Percentiles rank a stretch among this genome's conserved stretches.
Conservation (phyloP, 35 echinoderm and acorn worm genomes). For the Diadema setosum region DNA sequence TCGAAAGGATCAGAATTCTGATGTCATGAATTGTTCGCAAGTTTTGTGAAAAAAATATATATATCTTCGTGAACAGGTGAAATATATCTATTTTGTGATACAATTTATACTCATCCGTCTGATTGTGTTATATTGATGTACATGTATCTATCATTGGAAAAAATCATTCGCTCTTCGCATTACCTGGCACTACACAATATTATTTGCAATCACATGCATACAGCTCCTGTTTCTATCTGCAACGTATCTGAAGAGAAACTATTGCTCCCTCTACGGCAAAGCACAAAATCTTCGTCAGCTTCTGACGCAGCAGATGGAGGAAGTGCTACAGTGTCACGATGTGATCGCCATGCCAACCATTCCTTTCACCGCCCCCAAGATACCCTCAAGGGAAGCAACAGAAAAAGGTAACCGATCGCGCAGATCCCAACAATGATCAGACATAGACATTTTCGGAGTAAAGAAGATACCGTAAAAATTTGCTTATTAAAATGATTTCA, state of each 20-base stretch:
- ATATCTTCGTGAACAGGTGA: too few species aligned
- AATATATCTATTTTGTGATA: too few species aligned
- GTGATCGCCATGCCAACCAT: constrained; percentile 77
- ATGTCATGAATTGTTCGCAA: too few species aligned
- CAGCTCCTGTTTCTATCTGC: constrained; percentile 12
- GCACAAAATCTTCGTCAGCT: constrained; percentile 58
- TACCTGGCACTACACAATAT: background rate
- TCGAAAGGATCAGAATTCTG: too few species aligned
- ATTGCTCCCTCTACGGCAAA: constrained; percentile 58
- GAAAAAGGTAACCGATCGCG: background rate
- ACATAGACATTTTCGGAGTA: too few species aligned
- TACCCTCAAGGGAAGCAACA: constrained; percentile 19
- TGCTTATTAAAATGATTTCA: too few species aligned
- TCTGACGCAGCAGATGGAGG: constrained; percentile 24
- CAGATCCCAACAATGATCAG: too few species aligned
- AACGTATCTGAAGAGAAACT: constrained; percentile 54
- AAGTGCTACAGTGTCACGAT: constrained; percentile 32
- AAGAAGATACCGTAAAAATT: too few species aligned
- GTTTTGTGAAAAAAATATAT: too few species aligned
- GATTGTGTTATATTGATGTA: background rate
- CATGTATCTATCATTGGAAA: background rate
- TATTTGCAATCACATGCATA: background rate
- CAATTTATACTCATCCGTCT: too few species aligned
- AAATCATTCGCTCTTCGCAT: background rate
- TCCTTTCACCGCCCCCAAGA: constrained; percentile 40